Conservation (phyloP, 1,140 invertebrate species). For the honey bee (Apis mellifera) region DNA sequence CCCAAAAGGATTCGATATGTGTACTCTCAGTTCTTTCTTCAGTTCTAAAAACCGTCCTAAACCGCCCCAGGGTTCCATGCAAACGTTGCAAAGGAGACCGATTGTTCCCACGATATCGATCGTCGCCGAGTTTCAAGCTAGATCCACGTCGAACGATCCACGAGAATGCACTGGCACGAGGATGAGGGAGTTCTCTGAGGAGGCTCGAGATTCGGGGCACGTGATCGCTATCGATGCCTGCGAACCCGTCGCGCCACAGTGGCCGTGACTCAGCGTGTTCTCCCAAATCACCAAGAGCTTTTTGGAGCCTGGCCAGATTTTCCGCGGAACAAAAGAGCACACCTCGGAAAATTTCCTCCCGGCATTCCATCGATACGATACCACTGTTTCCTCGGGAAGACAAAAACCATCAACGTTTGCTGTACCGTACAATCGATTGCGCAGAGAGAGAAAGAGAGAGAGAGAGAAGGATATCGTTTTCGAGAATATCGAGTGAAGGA, state of each 20-base stretch:
- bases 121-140: not conserved
- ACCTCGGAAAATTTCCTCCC: slow-evolving; percentile 36
- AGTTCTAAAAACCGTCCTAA: too few relatives aligned
- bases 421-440: too few relatives aligned
- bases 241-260: slow-evolving; percentile 55
- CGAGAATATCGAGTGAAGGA: too few relatives aligned
- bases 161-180: slow-evolving; percentile 44
- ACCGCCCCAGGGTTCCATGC: not conserved
- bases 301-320: slow-evolving; percentile 57
- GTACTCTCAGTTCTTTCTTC: not conserved
- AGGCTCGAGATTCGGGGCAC: slow-evolving; percentile 48
- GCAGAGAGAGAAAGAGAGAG: too few relatives aligned
- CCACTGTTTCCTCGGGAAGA: not conserved
- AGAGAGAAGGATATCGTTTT: too few relatives aligned
- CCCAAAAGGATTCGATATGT: not conserved
- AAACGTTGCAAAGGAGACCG: not conserved
- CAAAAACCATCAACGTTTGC: too few relatives aligned
- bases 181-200: not conserved
- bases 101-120: not conserved
- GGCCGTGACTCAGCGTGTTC: slow-evolving; percentile 70
- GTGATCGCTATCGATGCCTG: slow-evolving; percentile 66
- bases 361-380: not conserved
- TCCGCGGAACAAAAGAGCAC: slow-evolving; percentile 45
- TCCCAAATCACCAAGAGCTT: slow-evolving; percentile 50
- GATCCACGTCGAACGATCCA: slow-evolving; percentile 28